Percentiles rank a stretch among this genome's conserved stretches.
Evolutionary conservation across 2,113 vertebrate genomes (phyloP).

Genomic region (Ictalurus furcatus): DNA sequence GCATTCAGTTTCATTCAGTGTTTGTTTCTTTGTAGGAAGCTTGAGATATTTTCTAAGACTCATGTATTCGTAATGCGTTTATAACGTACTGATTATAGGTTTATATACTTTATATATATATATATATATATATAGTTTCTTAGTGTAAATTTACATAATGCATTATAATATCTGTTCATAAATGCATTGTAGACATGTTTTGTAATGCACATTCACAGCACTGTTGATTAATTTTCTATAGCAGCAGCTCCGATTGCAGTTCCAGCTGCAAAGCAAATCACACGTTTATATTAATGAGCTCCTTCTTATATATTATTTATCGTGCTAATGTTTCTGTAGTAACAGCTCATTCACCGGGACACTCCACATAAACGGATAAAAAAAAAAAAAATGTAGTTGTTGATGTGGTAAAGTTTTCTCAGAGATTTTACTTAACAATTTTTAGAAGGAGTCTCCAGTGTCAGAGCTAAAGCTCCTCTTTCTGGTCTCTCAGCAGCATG

Average conservation of each 20-base stretch:
- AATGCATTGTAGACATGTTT: not conserved
- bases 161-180: slow-evolving; percentile 2
- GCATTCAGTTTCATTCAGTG: not conserved
- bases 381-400: not conserved
- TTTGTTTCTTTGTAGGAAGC: not conserved
- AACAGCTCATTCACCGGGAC: not conserved
- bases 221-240: not conserved
- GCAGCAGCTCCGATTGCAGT: not conserved
- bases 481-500: not conserved
- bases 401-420: not conserved
- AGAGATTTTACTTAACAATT: not conserved
- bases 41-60: not conserved
- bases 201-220: not conserved
- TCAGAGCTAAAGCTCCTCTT: not conserved
- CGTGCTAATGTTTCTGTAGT: not conserved
- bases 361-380: not conserved
- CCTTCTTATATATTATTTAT: not conserved
- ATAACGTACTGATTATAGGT: not conserved
- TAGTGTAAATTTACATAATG: not conserved
- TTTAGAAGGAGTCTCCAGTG: not conserved
- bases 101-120: not conserved
- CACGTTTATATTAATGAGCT: not conserved
- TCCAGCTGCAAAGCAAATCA: not conserved
- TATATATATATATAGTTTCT: not conserved
- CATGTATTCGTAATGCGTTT: not conserved